Base-by-base conservation (phyloP, 2,113 vertebrate species). In the Tyto alba region DNA sequence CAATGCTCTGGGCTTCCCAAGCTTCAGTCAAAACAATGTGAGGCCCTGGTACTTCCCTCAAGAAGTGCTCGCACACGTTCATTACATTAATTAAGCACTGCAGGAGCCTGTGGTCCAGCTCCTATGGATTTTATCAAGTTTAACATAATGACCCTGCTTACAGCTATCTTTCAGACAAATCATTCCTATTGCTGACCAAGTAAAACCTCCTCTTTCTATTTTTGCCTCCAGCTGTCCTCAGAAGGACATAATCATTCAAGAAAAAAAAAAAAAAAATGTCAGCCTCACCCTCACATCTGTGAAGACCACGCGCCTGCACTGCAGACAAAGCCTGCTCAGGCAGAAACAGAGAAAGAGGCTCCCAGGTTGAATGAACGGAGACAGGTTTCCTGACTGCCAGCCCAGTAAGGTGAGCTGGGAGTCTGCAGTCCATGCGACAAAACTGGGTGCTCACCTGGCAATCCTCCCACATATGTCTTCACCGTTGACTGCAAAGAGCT, bases 401-500 rank as follows among this genome's bases (percentile, higher is more conserved):
- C 67, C 87, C 72, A 83, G 55, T 59, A 62, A 78, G 38, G n/a
- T 2, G 3, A 85, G 30, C 2, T 79, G 52, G 41, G 60, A 75
- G 40, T 21, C 80, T 75, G n/a, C 21, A 55, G 55, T 53, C 19
- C 12, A 16, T 48, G 43, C 67, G 34, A 63, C 41, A 78, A 50
- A 84, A 75, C 25, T 52, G 41, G 38, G 75, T 62, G 55, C 95
- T 97, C 80, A 99, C 99, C 99, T 98, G 99, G 99, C 22, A 99
- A 95, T 47, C 99, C 99, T 97, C 99, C 99, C 11, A 99, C 43
- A 2, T 98, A 99, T 21, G 99, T 99, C 97, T 98, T 99, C 91
- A 99, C 87, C 0, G 85, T 19, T 59, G 95, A 96, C 47, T 91
- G 97, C 40, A 98, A 93, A 71, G 97, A 95, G 18, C 66, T 76